Conservation (phyloP, 2,797 vertebrate species). For the Danionella dracula region DNA sequence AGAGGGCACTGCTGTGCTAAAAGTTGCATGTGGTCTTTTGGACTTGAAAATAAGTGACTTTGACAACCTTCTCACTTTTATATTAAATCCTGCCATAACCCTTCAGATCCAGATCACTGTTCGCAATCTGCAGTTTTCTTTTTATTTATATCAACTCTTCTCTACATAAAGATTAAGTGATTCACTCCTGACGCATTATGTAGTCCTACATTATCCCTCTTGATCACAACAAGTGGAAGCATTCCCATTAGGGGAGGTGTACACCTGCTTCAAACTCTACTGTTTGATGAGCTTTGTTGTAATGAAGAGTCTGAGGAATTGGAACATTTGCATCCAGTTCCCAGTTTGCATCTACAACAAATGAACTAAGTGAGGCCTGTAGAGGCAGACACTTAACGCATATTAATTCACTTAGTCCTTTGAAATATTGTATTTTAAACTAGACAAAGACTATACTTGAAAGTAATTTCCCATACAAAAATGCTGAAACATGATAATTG, state of each 20-base stretch:
- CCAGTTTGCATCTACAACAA: constrained; percentile 6
- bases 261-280: constrained; percentile 48
- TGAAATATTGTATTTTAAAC: no score
- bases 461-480: no score
- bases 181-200: constrained; percentile 8
- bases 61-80: constrained; percentile 23
- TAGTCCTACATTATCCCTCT: constrained; percentile 15
- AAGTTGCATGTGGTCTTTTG: constrained; percentile 18
- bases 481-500: no score
- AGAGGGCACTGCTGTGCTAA: constrained; percentile 16
- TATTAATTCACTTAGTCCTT: neutral
- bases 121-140: constrained; percentile 1
- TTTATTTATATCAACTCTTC: neutral
- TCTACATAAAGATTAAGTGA: neutral
- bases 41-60: constrained; percentile 20
- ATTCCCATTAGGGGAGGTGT: constrained; percentile 23
- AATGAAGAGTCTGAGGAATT: constrained; percentile 50
- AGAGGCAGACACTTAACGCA: neutral
- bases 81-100: constrained; percentile 12
- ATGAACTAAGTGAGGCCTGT: neutral
- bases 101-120: neutral
- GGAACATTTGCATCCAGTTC: constrained; percentile 53
- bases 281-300: constrained; percentile 49
- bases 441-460: no score
- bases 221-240: constrained; percentile 9